A percentile compares a stretch with the other conserved stretches of the same genome.
Conservation (phyloP, 2,888 invertebrate genomes). For the Amphipoea oculea region DNA sequence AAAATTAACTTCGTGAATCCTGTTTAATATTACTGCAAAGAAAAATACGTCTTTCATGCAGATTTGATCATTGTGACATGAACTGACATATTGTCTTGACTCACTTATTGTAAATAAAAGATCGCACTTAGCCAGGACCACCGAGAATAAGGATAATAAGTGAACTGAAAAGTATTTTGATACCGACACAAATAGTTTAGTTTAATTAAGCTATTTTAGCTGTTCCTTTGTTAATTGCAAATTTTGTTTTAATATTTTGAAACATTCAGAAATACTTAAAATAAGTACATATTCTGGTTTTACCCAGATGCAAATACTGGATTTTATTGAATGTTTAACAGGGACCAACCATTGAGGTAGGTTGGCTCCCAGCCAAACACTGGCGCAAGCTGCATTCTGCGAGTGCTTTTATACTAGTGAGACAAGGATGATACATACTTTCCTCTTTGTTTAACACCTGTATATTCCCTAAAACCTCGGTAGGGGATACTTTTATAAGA, state of each 20-base stretch:
- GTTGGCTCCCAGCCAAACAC: neutral
- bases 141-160: neutral
- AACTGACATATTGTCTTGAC: neutral
- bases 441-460: conserved; percentile 4
- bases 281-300: neutral
- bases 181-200: neutral
- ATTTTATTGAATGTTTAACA: neutral
- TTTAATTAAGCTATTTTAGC: neutral
- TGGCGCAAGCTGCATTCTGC: neutral
- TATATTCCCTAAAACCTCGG: neutral
- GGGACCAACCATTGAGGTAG: conserved; percentile 3
- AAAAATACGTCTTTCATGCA: neutral
- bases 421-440: neutral
- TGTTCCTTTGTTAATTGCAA: neutral
- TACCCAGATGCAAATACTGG: neutral
- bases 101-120: neutral
- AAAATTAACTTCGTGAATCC: neutral
- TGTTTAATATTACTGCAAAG: neutral
- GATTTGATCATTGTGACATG: neutral
- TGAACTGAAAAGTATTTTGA: neutral
- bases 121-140: neutral
- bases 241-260: neutral
- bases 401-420: neutral
- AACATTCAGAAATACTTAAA: neutral
- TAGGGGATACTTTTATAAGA: neutral